Evolutionary conservation across 2,113 vertebrate genomes (phyloP), one percentile per base, ranked within the genome.

Genomic region (Podarcis cretensis): DNA sequence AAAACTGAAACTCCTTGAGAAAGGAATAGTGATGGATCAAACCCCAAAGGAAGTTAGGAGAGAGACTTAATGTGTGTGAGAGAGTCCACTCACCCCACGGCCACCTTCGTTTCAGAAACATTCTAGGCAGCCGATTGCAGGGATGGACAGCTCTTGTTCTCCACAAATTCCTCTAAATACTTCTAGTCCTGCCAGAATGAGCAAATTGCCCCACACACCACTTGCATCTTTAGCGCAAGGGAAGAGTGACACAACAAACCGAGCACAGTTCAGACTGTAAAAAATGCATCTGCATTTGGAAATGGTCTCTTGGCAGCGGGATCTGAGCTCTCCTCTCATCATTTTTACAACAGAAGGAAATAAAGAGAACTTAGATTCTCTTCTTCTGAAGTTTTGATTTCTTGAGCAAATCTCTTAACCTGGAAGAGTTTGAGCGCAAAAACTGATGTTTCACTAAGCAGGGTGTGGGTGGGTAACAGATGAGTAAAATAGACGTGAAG

Each of bases 21-120:
- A 93, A 5, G 90, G 95, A 9, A 85, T 86, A 71, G 66, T 81
- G 1, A 40, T 1, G 1, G 77, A 89, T 40, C 94, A 95, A 85
- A 98, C 96, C 81, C 98, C 98, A 5, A 87, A 43, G 9, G 84
- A 93, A 1, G 92, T 97, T 73, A 99, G 98, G 88, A 95, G 98
- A 57, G 97, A 98, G 92, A 99, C 98, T 0, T 99, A 97, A 94
- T 98, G 95, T 65, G 96, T 99, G 68, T 89, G 94, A 88, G 98
- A 98, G 3, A 98, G 97, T 89, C 97, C 97, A 12, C 73, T 94
- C 48, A 97, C 95, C 48, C 94, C 95, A 30, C 96, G 97, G 48
- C 97, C 92, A 0, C 92, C 96, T 0, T 95, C 95, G 12, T 66
- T 96, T 73, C 98, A 96, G 94, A 95, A 94, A 3, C 80, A 90